These are phyloP conservation scores for Pimephales promelas DNA, from an alignment of 2,113 vertebrate species.

Conservation along the genomic window DNA sequence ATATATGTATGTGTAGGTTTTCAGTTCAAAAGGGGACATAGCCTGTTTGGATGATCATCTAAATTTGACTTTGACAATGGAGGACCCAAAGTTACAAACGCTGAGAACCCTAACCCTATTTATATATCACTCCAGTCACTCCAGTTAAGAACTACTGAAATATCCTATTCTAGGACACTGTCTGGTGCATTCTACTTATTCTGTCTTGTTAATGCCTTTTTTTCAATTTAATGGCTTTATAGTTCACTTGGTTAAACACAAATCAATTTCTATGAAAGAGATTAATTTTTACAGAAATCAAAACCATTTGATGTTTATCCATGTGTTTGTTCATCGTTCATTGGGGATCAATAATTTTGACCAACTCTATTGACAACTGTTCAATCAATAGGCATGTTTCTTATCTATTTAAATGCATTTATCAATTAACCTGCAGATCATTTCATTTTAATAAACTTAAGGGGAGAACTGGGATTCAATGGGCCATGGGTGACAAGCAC, in stretches of 20 bases:
- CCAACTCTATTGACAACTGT: conserved; percentile 49
- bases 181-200: not conserved
- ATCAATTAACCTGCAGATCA: conserved; percentile 58
- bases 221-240: not conserved
- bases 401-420: not conserved
- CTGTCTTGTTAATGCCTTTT: not conserved
- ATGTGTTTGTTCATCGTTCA: not conserved
- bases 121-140: too few relatives aligned
- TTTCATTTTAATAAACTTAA: conserved; percentile 23
- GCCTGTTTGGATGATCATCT: too few relatives aligned
- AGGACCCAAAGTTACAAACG: too few relatives aligned
- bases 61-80: too few relatives aligned
- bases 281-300: conserved; percentile 3
- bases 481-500: conserved; percentile 9
- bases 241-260: not conserved
- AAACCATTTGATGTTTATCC: not conserved
- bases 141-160: not conserved
- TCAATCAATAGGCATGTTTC: conserved; percentile 55
- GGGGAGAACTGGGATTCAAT: not conserved
- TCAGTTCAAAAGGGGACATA: too few relatives aligned
- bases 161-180: not conserved
- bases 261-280: not conserved
- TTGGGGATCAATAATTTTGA: conserved; percentile 46
- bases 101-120: too few relatives aligned
- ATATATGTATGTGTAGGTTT: too few relatives aligned